Evolutionary conservation across 2,113 vertebrate species (phyloP).

Genomic region (Benitochromis conjunctus): DNA sequence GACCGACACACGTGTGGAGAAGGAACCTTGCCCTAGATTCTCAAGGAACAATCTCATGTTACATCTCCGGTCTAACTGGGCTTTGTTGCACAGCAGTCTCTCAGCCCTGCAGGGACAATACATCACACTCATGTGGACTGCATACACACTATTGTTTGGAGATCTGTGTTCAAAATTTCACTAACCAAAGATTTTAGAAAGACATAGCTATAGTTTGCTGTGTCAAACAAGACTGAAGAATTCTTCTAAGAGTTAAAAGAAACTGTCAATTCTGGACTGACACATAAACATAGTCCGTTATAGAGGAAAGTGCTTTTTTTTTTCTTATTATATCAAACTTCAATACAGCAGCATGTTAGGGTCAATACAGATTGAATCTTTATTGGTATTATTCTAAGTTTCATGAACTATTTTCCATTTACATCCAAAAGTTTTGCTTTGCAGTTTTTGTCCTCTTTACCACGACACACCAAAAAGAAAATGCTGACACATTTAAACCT

Average conservation of each 20-base stretch:
- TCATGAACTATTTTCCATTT: neutral
- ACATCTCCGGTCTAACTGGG: constrained; percentile 40
- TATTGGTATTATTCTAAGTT: neutral
- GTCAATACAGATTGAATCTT: neutral
- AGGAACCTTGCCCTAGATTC: constrained; percentile 76
- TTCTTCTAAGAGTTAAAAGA: neutral
- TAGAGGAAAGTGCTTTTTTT: neutral
- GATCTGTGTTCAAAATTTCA: neutral
- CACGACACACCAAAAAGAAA: too few relatives aligned
- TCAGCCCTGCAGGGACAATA: neutral
- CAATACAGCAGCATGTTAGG: neutral
- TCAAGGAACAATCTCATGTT: constrained; percentile 64
- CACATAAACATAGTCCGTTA: neutral
- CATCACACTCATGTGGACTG: neutral
- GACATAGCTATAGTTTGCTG: neutral
- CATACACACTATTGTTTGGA: neutral
- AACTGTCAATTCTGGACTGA: neutral
- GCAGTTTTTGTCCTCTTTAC: neutral
- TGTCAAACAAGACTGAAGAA: neutral
- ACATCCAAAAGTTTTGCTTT: too few relatives aligned
- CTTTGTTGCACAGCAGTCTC: constrained; percentile 32
- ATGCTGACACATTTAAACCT: too few relatives aligned
- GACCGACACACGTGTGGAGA: constrained; percentile 16
- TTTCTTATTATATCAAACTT: neutral
- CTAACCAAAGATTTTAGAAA: neutral